These are phyloP conservation scores for Drosophila seguyi DNA, from an alignment of 1,140 invertebrate genomes.

Conservation along the genomic window DNA sequence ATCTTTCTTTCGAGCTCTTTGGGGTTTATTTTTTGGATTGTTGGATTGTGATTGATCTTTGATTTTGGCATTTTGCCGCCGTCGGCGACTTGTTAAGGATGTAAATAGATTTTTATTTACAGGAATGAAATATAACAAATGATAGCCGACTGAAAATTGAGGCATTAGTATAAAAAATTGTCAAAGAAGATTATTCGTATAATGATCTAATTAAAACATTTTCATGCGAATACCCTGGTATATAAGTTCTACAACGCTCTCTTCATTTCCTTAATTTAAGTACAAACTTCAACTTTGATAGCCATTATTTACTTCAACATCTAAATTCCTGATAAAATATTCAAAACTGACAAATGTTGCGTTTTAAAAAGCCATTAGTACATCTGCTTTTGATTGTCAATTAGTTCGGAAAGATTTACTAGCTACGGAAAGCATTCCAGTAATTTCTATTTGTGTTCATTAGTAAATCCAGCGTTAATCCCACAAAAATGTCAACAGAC, in stretches of 20 bases:
- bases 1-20: slow-evolving; percentile 15
- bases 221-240: too few relatives aligned
- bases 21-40: slow-evolving; percentile 12
- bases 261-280: background rate
- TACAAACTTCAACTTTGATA: background rate
- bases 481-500: slow-evolving; percentile 59
- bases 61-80: too few relatives aligned
- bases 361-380: slow-evolving; percentile 3
- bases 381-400: background rate
- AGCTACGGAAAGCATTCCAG: slow-evolving; percentile 17
- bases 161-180: too few relatives aligned
- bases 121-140: background rate
- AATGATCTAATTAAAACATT: too few relatives aligned
- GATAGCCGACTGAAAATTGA: background rate
- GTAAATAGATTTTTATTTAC: slow-evolving; percentile 40
- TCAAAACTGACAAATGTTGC: background rate
- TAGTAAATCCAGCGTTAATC: slow-evolving; percentile 37
- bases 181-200: too few relatives aligned
- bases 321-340: background rate
- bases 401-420: slow-evolving; percentile 15
- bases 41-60: slow-evolving; percentile 77
- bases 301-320: background rate
- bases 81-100: slow-evolving; percentile 36
- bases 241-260: too few relatives aligned
- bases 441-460: slow-evolving; percentile 52